Conservation (phyloP, 2,113 vertebrate genomes). For the Syngnathus scovelli region DNA sequence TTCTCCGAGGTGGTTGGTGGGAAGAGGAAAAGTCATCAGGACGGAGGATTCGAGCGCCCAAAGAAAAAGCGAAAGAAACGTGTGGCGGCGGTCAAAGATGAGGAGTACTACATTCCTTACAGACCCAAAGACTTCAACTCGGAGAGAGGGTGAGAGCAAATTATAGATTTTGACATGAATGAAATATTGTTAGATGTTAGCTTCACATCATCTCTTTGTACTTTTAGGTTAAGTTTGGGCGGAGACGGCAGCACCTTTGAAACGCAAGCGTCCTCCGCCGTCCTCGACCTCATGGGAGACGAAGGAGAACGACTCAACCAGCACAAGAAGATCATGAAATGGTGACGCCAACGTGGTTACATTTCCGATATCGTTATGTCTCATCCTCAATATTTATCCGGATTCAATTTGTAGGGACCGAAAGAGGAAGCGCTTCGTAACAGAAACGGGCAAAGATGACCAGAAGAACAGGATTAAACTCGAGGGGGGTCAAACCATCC, state of each 20-base stretch:
- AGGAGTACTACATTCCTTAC: conserved; percentile 87
- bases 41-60: conserved; percentile 4
- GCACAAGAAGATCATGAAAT: conserved; percentile 78
- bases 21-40: conserved; percentile 66
- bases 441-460: conserved; percentile 78
- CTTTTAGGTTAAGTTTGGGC: conserved; percentile 74
- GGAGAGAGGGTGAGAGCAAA: conserved; percentile 80
- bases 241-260: conserved; percentile 78
- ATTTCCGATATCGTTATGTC: too few relatives aligned
- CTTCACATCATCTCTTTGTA: not conserved
- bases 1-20: conserved; percentile 75
- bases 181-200: not conserved
- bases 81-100: conserved; percentile 47
- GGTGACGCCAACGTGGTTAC: conserved; percentile 58
- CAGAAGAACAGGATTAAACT: conserved; percentile 86
- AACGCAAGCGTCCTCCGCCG: conserved; percentile 80
- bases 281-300: conserved; percentile 87
- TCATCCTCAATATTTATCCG: not conserved
- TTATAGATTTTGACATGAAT: not conserved
- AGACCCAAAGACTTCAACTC: conserved; percentile 90
- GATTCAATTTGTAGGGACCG: conserved; percentile 77
- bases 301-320: conserved; percentile 73
- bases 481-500: conserved; percentile 80
- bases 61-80: conserved; percentile 63
- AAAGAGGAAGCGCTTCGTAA: conserved; percentile 90